Percentiles rank a stretch among this genome's conserved stretches.
Conservation (phyloP, 2,888 invertebrate species). For the Catocala sponsa region DNA sequence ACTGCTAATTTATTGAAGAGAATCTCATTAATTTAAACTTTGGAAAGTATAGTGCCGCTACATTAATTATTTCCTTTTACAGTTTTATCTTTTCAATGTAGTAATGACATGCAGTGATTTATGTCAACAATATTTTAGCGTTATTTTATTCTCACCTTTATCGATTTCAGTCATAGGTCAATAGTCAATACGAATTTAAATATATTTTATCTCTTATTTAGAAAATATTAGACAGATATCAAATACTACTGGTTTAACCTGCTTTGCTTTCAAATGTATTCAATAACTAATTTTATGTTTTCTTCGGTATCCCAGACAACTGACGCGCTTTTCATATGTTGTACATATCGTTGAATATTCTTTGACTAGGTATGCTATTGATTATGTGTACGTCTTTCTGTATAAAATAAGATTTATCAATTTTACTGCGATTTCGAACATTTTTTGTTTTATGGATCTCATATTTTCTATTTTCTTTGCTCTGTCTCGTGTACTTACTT, state of each 20-base stretch:
- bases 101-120: conserved; percentile 33
- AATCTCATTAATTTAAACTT: conserved; percentile 12
- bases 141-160: conserved; percentile 42
- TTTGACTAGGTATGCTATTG: conserved; percentile 4
- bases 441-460: no score
- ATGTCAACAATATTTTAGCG: conserved; percentile 38
- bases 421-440: no score
- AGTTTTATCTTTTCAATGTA: conserved; percentile 32
- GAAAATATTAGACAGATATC: conserved; percentile 42
- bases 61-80: conserved; percentile 22
- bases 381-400: no score
- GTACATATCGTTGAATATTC: conserved; percentile 8
- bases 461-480: no score
- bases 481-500: no score
- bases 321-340: conserved; percentile 18
- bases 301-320: conserved; percentile 32
- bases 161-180: conserved; percentile 58
- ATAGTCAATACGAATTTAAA: conserved; percentile 59
- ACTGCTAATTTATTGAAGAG: conserved; percentile 8
- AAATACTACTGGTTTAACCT: conserved; percentile 58
- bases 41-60: conserved; percentile 20
- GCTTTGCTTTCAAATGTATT: conserved; percentile 52
- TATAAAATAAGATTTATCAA: no score
- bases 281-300: conserved; percentile 48
- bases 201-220: conserved; percentile 59